Evolutionary conservation across 2,888 invertebrate genomes (phyloP).

Genomic region (Apodemia zela): DNA sequence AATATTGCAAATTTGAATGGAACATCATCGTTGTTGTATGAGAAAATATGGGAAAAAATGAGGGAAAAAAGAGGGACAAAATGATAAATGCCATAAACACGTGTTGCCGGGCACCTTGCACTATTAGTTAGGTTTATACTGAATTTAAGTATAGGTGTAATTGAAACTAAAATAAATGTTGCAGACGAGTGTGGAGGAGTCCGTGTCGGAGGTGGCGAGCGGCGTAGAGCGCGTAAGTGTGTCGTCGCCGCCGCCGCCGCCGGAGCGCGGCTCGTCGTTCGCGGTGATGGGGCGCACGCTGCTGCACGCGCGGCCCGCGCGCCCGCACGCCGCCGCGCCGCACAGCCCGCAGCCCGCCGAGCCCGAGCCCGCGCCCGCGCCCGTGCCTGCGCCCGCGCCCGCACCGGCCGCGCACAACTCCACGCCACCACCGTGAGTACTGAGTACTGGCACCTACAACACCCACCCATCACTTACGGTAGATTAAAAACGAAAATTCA

Average conservation of each 20-base stretch:
- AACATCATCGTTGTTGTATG: no score
- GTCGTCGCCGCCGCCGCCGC: slow-evolving; percentile 84
- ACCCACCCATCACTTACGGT: slow-evolving; percentile 43
- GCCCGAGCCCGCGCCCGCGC: slow-evolving; percentile 57
- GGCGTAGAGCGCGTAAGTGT: slow-evolving; percentile 34
- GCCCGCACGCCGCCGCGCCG: slow-evolving; percentile 56
- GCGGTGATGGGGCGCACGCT: slow-evolving; percentile 86
- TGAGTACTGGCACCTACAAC: no score
- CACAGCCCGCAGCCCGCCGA: slow-evolving; percentile 34
- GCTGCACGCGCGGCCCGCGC: slow-evolving; percentile 46
- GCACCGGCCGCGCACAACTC: slow-evolving; percentile 44
- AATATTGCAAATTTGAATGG: no score
- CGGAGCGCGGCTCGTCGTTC: slow-evolving; percentile 93
- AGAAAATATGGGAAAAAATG: no score
- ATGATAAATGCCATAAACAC: no score
- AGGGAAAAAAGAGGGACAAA: no score
- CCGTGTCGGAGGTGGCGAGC: slow-evolving; percentile 40
- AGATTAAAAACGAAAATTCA: no score
- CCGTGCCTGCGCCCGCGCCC: slow-evolving; percentile 62
- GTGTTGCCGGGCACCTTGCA: no score
- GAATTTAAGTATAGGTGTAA: no score
- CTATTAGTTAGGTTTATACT: no score
- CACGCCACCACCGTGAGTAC: slow-evolving; percentile 47
- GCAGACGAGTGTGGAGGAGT: slow-evolving; percentile 41
- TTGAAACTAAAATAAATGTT: neutral